Evolutionary conservation across 2,113 vertebrate genomes (phyloP), one percentile per base, ranked within the genome.

Genomic region (Heterocephalus glaber): DNA sequence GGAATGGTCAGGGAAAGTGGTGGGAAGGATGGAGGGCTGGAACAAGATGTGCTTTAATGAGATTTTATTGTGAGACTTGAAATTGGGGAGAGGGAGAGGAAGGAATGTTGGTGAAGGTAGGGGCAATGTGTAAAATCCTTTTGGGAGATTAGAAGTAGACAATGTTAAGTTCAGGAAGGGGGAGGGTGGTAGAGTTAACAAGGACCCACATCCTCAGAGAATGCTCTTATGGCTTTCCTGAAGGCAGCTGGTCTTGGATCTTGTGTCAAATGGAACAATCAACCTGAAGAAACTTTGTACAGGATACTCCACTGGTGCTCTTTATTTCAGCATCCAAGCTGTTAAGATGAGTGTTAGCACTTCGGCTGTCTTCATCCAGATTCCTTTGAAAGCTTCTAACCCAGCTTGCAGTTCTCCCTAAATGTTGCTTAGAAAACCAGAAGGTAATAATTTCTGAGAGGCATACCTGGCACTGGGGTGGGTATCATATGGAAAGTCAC

Each of bases 271-370:
- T 44, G 1, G 10, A 70, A 89, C 52, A 90, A 41, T 88, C n/a
- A 44, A 80, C 68, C 19, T 66, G 72, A 70, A 47, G 54, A 19
- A 82, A 35, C 17, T 82, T 30, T 92, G 58, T 49, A 52, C 2
- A 17, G 41, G 6, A 60, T 44, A 13, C 38, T 66, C 47, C 11
- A n/a, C 52, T 80, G 19, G 33, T 1, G 5, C 41, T 47, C 58
- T 89, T 93, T 91, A 63, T 91, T 95, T 96, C 80, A 86, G 66
- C 65, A 61, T 33, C 41, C 83, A 76, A 49, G 86, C 17, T 79
- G 28, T 77, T 95, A 81, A 63, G 26, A 63, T 84, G 16, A 90
- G 86, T 60, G 38, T 60, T 87, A 58, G 17, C 54, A 85, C 82
- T 91, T 91, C 72, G 79, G 22, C 54, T 89, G 22, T 89, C 52